Evolutionary conservation across 2,113 vertebrate genomes (phyloP).

Genomic region (Nanorana parkeri): DNA sequence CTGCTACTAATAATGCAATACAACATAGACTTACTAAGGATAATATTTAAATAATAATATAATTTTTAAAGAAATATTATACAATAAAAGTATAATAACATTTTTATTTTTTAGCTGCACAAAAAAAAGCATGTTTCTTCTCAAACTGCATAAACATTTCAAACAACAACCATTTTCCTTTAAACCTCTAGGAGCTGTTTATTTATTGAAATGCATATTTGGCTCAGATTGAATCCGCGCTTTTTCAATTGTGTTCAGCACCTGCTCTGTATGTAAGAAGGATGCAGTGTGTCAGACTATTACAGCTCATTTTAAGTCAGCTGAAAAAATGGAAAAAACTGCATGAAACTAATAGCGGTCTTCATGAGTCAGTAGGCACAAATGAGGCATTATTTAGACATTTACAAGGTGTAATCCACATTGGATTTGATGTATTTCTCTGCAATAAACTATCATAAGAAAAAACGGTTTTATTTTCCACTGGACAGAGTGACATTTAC

Average conservation of each 20-base stretch:
- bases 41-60: too few species aligned
- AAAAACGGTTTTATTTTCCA: neutral
- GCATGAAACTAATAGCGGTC: conserved; percentile 15
- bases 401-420: conserved; percentile 32
- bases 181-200: neutral
- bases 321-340: conserved; percentile 31
- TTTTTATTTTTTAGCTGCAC: neutral
- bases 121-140: neutral
- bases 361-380: conserved; percentile 46
- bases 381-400: conserved; percentile 33
- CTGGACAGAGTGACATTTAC: neutral
- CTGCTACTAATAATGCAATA: too few species aligned
- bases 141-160: neutral
- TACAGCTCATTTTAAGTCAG: conserved; percentile 23
- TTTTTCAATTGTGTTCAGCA: conserved; percentile 11
- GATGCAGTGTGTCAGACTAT: conserved; percentile 23
- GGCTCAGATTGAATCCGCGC: neutral
- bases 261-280: conserved; percentile 7
- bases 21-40: too few species aligned
- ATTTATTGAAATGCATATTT: neutral
- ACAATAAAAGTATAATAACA: too few species aligned
- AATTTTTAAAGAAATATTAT: too few species aligned
- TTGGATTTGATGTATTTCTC: conserved; percentile 8
- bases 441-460: too few species aligned
- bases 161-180: neutral